Evolutionary conservation across 2,113 vertebrate genomes (phyloP).

Genomic region (Pterophyllum scalare): DNA sequence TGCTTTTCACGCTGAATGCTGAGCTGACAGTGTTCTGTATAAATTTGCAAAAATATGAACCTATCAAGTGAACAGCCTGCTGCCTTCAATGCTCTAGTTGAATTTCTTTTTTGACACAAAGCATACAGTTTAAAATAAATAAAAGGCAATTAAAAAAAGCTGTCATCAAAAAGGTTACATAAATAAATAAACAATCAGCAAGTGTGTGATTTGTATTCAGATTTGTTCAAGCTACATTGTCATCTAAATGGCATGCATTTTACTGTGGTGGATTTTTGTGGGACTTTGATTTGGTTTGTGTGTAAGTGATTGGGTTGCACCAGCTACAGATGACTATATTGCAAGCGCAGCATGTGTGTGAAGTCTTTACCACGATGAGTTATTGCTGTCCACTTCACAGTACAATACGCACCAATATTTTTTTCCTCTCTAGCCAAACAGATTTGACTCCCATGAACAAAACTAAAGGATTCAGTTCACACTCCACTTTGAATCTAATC

Average conservation of each 20-base stretch:
- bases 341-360: background rate
- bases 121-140: background rate
- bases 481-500: background rate
- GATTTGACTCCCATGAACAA: background rate
- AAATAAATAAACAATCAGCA: too few relatives aligned
- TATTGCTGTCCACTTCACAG: background rate
- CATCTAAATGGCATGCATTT: background rate
- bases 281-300: background rate
- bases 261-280: background rate
- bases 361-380: background rate
- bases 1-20: conserved; percentile 35
- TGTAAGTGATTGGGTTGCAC: background rate
- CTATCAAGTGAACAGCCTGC: conserved; percentile 19
- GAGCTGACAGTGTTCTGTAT: conserved; percentile 43
- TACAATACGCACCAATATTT: background rate
- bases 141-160: background rate
- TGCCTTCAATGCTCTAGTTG: conserved; percentile 5
- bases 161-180: too few relatives aligned
- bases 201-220: background rate
- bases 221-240: background rate
- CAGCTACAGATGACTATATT: background rate
- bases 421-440: background rate
- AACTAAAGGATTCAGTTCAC: background rate
- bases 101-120: background rate
- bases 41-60: conserved; percentile 38